These are phyloP conservation scores for Rhadinocentrus ornatus DNA, from an alignment of 2,797 vertebrate genomes.

Conservation along the genomic window DNA sequence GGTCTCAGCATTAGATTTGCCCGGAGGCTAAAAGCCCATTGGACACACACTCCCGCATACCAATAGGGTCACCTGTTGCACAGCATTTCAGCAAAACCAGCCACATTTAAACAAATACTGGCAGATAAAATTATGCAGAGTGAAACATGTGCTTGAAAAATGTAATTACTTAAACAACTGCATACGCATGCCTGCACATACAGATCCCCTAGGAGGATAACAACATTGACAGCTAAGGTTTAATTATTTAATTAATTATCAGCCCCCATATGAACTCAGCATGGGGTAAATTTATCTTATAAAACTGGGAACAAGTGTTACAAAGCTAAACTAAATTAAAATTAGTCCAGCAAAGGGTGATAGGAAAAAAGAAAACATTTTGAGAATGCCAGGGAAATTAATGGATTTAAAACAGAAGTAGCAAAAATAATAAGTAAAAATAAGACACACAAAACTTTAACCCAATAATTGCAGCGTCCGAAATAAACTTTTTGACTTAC, in stretches of 20 bases:
- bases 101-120: not conserved
- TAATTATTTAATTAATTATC: conserved; percentile 19
- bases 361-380: too few relatives aligned
- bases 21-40: conserved; percentile 48
- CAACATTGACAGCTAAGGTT: conserved; percentile 17
- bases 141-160: not conserved
- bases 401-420: not conserved
- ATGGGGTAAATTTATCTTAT: not conserved
- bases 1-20: conserved; percentile 46
- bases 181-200: not conserved
- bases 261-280: not conserved
- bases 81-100: conserved; percentile 37
- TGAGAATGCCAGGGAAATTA: too few relatives aligned
- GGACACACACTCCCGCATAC: conserved; percentile 47
- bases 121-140: not conserved
- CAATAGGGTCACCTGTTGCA: conserved; percentile 75
- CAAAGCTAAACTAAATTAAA: not conserved
- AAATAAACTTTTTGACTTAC: too few relatives aligned
- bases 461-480: too few relatives aligned
- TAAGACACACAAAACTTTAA: conserved; percentile 40
- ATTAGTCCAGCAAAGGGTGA: too few relatives aligned
- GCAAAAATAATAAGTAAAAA: conserved; percentile 28
- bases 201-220: conserved; percentile 5
- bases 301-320: conserved; percentile 7
- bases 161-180: conserved; percentile 9